Percentiles rank a stretch among this genome's conserved stretches.
Evolutionary conservation across 2,888 invertebrate species (phyloP).

Genomic region (Macaria liturata): DNA sequence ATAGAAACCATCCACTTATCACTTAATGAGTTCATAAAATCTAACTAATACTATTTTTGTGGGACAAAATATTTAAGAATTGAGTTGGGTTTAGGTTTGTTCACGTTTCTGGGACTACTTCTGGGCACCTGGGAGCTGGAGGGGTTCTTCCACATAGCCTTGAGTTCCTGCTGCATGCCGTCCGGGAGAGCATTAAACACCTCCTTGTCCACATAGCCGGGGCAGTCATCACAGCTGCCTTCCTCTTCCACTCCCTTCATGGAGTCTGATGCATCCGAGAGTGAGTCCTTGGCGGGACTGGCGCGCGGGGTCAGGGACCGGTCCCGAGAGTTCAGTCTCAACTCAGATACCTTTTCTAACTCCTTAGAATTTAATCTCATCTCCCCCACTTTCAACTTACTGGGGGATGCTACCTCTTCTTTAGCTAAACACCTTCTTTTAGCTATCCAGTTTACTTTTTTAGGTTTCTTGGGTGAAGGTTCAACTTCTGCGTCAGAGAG

Average conservation of each 20-base stretch:
- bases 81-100: constrained; percentile 84
- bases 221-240: constrained; percentile 79
- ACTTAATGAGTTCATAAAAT: constrained; percentile 76
- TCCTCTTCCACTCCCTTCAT: constrained; percentile 69
- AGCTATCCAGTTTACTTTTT: constrained; percentile 78
- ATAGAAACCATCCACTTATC: constrained; percentile 83
- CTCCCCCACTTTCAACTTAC: constrained; percentile 87
- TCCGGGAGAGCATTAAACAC: constrained; percentile 88
- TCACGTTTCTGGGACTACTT: constrained; percentile 73
- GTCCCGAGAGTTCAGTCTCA: constrained; percentile 73
- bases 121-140: constrained; percentile 67
- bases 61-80: constrained; percentile 87
- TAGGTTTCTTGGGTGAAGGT: constrained; percentile 89
- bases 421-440: constrained; percentile 75
- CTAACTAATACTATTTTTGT: constrained; percentile 84
- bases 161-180: constrained; percentile 88
- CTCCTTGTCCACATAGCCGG: constrained; percentile 86
- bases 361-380: constrained; percentile 86
- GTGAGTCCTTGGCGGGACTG: constrained; percentile 72
- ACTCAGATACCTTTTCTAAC: constrained; percentile 80
- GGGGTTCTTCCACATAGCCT: constrained; percentile 85
- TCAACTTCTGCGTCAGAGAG: constrained; percentile 87
- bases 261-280: constrained; percentile 68
- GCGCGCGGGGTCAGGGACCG: constrained; percentile 73
- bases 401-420: constrained; percentile 85